Percentiles rank a stretch among this genome's conserved stretches.
Conservation (phyloP, 2,797 vertebrate genomes). For the Lithobates sylvaticus region DNA sequence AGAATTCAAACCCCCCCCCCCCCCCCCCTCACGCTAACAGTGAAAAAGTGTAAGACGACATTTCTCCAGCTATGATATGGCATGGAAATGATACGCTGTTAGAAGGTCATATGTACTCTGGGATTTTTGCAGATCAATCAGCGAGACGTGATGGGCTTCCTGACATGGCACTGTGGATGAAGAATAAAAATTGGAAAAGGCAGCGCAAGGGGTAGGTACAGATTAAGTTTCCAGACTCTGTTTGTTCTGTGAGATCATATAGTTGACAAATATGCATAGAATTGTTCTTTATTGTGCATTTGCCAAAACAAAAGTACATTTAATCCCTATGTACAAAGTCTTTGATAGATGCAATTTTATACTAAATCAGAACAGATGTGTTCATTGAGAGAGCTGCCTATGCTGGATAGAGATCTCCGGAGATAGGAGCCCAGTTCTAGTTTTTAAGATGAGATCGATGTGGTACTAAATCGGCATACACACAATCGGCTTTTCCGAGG, state of each 20-base stretch:
- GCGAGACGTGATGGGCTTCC: constrained; percentile 5
- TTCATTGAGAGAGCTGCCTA: not conserved
- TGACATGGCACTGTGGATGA: constrained; percentile 17
- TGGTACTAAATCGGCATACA: not conserved
- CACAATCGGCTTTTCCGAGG: too few species aligned
- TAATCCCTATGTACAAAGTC: constrained; percentile 45
- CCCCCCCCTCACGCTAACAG: too few species aligned
- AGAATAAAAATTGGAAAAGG: not conserved
- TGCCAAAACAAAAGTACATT: constrained; percentile 57
- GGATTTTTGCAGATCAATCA: constrained; percentile 14
- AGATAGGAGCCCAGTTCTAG: not conserved
- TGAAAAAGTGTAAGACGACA: too few species aligned
- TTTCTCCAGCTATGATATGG: not conserved
- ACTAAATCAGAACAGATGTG: constrained; percentile 44
- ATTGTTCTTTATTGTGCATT: constrained; percentile 43
- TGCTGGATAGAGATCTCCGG: not conserved
- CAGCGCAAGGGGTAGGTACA: constrained; percentile 6
- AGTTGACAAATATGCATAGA: constrained; percentile 25
- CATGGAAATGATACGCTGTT: not conserved
- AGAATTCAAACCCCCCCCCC: too few species aligned
- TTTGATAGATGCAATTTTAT: constrained; percentile 46
- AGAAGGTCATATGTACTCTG: not conserved
- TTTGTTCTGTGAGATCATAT: constrained; percentile 54
- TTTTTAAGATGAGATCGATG: not conserved
- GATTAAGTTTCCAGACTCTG: constrained; percentile 24